phyloP scores from a whole-genome alignment of 2,113 vertebrate species.

The Galeopterus variegatus region DNA sequence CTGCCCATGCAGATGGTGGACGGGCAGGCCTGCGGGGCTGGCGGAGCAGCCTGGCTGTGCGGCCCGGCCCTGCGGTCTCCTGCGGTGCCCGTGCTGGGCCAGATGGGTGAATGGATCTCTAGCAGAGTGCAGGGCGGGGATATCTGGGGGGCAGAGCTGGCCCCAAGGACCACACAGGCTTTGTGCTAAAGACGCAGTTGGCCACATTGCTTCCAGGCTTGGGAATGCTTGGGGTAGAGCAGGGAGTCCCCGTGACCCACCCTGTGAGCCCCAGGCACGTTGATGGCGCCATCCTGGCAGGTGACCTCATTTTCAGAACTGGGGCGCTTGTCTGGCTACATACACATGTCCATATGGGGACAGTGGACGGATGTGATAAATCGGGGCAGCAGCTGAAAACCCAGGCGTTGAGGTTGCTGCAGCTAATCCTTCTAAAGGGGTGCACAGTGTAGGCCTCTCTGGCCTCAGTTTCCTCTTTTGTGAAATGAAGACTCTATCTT shows the following conservation, averaged over 20 bases:
- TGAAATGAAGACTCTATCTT: background rate
- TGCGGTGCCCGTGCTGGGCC: background rate
- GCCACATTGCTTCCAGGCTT: background rate
- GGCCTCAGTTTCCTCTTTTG: background rate
- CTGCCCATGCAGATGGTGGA: background rate
- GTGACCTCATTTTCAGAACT: background rate
- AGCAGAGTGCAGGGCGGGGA: background rate
- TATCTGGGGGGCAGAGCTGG: accelerated
- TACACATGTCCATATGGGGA: background rate
- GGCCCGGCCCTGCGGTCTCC: background rate
- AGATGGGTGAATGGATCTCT: no score
- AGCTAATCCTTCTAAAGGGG: background rate
- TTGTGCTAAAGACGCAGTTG: accelerated
- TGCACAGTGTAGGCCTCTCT: accelerated
- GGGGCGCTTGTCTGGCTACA: background rate
- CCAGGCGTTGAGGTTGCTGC: background rate
- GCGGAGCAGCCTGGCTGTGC: accelerated
- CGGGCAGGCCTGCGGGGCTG: no score
- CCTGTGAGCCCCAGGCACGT: background rate
- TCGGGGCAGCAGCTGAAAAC: background rate
- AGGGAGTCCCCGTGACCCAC: accelerated
- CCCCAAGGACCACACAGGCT: background rate
- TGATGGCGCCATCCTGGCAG: background rate
- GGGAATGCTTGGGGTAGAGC: no score
- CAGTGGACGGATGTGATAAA: background rate